Evolutionary conservation across 2,113 vertebrate species (phyloP).

Genomic region (Dromiciops gliroides): DNA sequence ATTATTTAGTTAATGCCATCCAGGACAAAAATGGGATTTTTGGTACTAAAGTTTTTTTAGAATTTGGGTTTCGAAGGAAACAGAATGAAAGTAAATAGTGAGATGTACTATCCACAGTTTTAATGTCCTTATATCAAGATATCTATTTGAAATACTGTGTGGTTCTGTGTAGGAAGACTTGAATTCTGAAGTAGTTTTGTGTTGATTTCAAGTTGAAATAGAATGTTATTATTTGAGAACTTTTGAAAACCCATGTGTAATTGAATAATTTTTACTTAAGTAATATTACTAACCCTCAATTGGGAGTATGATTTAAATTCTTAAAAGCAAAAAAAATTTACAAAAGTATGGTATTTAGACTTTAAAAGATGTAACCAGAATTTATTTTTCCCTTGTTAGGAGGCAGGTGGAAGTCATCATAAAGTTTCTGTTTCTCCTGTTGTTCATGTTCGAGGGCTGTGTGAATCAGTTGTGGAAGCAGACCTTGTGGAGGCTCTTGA

Average conservation of each 20-base stretch:
- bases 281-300: slow-evolving; percentile 38
- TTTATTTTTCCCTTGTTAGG: slow-evolving; percentile 79
- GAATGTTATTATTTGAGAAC: slow-evolving; percentile 33
- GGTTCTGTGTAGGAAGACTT: slow-evolving; percentile 22
- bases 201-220: slow-evolving; percentile 46
- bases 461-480: slow-evolving; percentile 97
- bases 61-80: slow-evolving; percentile 42
- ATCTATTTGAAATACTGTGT: slow-evolving; percentile 24
- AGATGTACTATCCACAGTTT: slow-evolving; percentile 4
- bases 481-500: slow-evolving; percentile 96
- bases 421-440: slow-evolving; percentile 96
- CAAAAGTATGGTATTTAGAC: slow-evolving; percentile 42
- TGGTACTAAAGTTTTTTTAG: slow-evolving; percentile 28
- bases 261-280: slow-evolving; percentile 20
- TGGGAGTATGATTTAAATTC: slow-evolving; percentile 44
- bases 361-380: slow-evolving; percentile 42
- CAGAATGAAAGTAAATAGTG: slow-evolving; percentile 11
- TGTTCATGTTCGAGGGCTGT: slow-evolving; percentile 95
- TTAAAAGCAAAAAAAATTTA: slow-evolving; percentile 53
- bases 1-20: not conserved
- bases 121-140: not conserved
- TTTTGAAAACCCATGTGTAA: slow-evolving; percentile 21
- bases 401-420: slow-evolving; percentile 88
- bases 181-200: slow-evolving; percentile 57
- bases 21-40: not conserved